A percentile compares a stretch with the other conserved stretches of the same genome.
phyloP scores from a whole-genome alignment of 2,888 invertebrate species.

The Harpagoxenus sublaevis region DNA sequence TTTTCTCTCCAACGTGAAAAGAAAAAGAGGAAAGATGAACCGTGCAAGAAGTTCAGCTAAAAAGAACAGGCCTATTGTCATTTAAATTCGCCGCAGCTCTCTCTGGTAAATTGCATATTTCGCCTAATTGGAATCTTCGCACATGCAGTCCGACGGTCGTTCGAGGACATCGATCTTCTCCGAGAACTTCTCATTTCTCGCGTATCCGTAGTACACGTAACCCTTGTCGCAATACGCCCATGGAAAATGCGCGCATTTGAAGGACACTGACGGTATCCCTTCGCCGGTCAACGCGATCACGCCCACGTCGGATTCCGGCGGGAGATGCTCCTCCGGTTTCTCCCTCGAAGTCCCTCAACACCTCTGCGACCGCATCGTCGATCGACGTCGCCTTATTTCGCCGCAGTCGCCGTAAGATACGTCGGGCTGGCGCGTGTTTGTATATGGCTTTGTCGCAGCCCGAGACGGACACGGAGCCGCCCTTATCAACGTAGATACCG shows the following conservation, averaged over 20 bases:
- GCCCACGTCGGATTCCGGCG: slow-evolving; percentile 57
- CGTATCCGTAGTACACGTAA: slow-evolving; percentile 74
- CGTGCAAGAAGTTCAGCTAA: no score
- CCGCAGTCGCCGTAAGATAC: slow-evolving; percentile 68
- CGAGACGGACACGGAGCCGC: slow-evolving; percentile 75
- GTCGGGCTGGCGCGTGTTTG: slow-evolving; percentile 75
- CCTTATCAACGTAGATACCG: slow-evolving; percentile 74
- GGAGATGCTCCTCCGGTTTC: slow-evolving; percentile 51
- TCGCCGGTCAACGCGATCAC: slow-evolving; percentile 68
- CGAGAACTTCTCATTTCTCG: slow-evolving; percentile 53
- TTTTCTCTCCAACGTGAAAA: no score
- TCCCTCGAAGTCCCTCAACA: slow-evolving; percentile 67
- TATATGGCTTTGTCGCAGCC: slow-evolving; percentile 75
- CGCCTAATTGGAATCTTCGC: slow-evolving; percentile 64
- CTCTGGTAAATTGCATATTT: not conserved
- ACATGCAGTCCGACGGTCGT: slow-evolving; percentile 68
- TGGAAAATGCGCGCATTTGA: slow-evolving; percentile 74
- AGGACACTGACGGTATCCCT: slow-evolving; percentile 72
- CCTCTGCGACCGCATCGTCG: slow-evolving; percentile 57
- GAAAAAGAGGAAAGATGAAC: no score
- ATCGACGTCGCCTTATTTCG: slow-evolving; percentile 10
- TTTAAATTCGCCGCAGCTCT: not conserved
- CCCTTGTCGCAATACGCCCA: slow-evolving; percentile 78
- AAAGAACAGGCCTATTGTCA: not conserved
- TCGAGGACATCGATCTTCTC: slow-evolving; percentile 68